A percentile compares a stretch with the other conserved stretches of the same genome.
Evolutionary conservation across 2,888 invertebrate species (phyloP).

Genomic region (Troides aeacus): DNA sequence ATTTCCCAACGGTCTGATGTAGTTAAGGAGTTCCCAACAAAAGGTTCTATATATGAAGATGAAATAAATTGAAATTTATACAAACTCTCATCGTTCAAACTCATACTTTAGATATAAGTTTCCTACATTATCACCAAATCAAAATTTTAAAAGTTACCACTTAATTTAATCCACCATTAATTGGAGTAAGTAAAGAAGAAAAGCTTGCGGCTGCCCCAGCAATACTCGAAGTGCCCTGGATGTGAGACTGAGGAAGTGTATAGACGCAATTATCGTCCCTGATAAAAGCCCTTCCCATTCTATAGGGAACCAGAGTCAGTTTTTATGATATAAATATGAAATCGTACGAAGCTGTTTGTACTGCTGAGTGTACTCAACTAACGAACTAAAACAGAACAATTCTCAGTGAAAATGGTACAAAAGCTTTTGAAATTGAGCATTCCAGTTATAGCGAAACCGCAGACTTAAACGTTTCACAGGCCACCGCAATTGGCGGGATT

Average conservation of each 20-base stretch:
- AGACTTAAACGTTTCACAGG: conserved; percentile 1
- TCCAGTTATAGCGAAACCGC: conserved; percentile 8
- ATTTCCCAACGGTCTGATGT: conserved; percentile 6
- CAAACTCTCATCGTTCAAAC: background rate
- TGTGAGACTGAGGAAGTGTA: too few relatives aligned
- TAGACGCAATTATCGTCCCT: too few relatives aligned
- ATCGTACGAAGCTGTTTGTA: background rate
- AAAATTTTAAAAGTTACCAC: too few relatives aligned
- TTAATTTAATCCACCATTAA: too few relatives aligned
- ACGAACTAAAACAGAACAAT: conserved; percentile 23
- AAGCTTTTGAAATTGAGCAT: conserved; percentile 22
- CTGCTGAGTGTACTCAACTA: conserved; percentile 8
- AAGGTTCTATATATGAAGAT: background rate
- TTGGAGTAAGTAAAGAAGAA: too few relatives aligned
- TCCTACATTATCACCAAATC: too few relatives aligned
- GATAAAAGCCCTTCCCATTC: too few relatives aligned
- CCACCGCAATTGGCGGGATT: background rate
- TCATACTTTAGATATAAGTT: too few relatives aligned
- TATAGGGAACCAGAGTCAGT: too few relatives aligned
- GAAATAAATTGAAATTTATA: background rate
- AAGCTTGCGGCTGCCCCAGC: too few relatives aligned
- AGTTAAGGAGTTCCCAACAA: background rate
- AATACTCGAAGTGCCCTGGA: too few relatives aligned
- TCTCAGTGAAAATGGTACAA: conserved; percentile 17
- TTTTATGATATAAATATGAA: background rate